Conservation (phyloP, 2,113 vertebrate species). For the Ardeotis arabs region DNA sequence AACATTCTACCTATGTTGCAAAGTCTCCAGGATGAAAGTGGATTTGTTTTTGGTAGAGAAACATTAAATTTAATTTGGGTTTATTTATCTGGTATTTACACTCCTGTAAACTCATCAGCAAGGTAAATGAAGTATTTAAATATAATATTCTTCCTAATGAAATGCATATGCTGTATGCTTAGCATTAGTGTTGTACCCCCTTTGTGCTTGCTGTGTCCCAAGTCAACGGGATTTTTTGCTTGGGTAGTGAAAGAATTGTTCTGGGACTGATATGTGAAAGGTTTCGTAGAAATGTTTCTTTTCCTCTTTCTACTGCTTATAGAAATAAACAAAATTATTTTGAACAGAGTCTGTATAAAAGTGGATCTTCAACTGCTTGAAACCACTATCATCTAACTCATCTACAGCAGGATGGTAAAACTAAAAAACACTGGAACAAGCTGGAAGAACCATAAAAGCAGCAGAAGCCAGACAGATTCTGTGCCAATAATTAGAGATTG, state of each 20-base stretch:
- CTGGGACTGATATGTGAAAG: background rate
- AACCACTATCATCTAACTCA: constrained; percentile 32
- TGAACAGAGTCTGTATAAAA: background rate
- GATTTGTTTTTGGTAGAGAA: background rate
- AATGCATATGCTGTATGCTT: background rate
- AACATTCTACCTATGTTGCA: background rate
- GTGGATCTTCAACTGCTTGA: background rate
- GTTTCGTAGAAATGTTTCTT: background rate
- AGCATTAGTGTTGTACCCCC: background rate
- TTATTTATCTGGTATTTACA: background rate
- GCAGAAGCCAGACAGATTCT: constrained; percentile 64
- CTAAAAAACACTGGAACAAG: constrained; percentile 55
- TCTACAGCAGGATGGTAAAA: constrained; percentile 52
- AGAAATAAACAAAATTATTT: constrained; percentile 17
- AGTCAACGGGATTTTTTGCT: background rate
- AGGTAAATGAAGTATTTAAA: background rate
- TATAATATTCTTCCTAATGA: background rate
- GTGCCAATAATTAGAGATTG: constrained; percentile 71
- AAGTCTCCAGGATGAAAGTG: background rate
- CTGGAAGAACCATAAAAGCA: constrained; percentile 64
- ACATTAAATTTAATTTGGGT: background rate
- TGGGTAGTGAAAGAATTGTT: background rate
- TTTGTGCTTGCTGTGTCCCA: background rate
- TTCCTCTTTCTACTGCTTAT: background rate
- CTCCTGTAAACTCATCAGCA: background rate